Base-by-base conservation (phyloP, 2,797 vertebrate species). In the Myiotriccus ornatus region DNA sequence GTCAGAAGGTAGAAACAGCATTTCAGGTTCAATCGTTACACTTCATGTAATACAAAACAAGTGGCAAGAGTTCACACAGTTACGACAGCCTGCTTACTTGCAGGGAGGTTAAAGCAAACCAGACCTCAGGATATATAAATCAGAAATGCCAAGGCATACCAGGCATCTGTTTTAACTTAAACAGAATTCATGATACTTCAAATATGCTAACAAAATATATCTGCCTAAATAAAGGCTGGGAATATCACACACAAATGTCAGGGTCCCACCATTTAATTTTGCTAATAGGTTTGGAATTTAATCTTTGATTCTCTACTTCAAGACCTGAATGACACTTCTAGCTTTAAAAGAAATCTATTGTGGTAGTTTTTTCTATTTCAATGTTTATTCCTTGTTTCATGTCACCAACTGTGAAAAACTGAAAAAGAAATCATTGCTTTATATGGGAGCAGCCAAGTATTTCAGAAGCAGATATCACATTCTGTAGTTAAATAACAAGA, bases 41-140 rank as follows among this genome's bases (percentile, higher is more conserved):
- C 55, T 78, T 93, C 37, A 81, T 7, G 27, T 85, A 87, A 80
- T 59, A 62, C 10, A 27, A 91, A 91, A 82, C 28, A 47, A 88
- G 59, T 27, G 44, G 62, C 59, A 73, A 81, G 79, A 73, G 49
- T 68, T 64, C 46, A 78, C 47, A 37, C 9, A 64, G 37, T 60
- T 84, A 64, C 0, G 0, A 86, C 55, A 91, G 55, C 27, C 62
- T 83, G 47, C 56, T 88, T 88, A 60, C 44, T 75, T 94, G 55
- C 75, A 71, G 78, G 49, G 93, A 87, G 10, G 21, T 53, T 96
- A 84, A 93, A 94, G 75, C 57, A 91, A 91, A 76, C 37, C 75
- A 96, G 52, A 94, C 63, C 62, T 96, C 69, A 57, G 49, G 30
- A 74, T 52, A 46, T 28, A 85, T 76, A 65, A 87, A 80, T 93